Base-by-base conservation (phyloP, 1,140 invertebrate species). In the Rhopalosiphum padi region DNA sequence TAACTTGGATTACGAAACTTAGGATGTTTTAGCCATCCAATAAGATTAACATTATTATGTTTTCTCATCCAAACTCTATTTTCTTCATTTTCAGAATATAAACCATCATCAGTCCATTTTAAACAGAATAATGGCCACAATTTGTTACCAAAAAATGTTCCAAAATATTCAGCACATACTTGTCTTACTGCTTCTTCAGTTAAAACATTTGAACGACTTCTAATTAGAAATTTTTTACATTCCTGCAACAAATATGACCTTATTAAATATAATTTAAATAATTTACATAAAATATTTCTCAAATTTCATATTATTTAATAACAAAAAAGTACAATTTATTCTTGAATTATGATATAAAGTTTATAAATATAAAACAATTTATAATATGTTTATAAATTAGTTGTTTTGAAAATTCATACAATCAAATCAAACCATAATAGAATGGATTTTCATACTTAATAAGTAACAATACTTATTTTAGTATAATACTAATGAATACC, bases 1-100 rank as follows among this genome's bases (percentile, higher is more conserved):
- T 93, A 93, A 41, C 91, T 93, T 53, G 82, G 82, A 55, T 83
- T 53, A 35, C 35, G 82, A 83, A 93, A 93, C 25, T 86, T 93
- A 43, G 91, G 82, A 53, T 93, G 91, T 93, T 93, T 93, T 41
- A 93, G 6, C 91, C 91, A 93, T 8, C 91, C 91, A 21, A 93
- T 37, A 23, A 93, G 30, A 86, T 93, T 93, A 6, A 93, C 91
- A 55, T 85, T 86, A 15, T 93, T 93, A 53, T 93, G 91, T 43
- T 93, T 93, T n/a, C 91, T 93, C 8, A 93, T 93, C 91, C 91
- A 93, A 51, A 86, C 35, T 41, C 8, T 35, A 21, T 92, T 37
- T 51, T 93, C 91, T 43, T 41, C n/a, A 41, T 51, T 11, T 37
- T n/a, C 43, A 46, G 6, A 53, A 37, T 90, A 23, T 53, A 18